Evolutionary conservation across 2,888 invertebrate genomes (phyloP).

Genomic region (Mamestra brassicae): DNA sequence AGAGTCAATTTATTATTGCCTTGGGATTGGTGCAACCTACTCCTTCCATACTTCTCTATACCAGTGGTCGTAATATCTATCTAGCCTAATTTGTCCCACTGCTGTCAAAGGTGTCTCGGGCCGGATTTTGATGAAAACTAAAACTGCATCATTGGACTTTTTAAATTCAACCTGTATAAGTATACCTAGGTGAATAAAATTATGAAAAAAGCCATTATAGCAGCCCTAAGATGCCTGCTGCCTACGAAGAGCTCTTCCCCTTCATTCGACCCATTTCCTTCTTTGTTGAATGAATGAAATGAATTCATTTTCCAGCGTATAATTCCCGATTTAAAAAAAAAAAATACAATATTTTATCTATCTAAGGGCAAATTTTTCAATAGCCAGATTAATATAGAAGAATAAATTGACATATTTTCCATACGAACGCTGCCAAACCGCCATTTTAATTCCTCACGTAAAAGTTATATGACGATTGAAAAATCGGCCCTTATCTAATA

Average conservation of each 20-base stretch:
- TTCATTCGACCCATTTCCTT: conserved; percentile 29
- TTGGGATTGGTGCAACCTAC: too few species aligned
- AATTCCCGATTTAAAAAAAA: conserved; percentile 26
- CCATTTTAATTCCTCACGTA: not conserved
- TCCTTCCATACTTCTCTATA: too few species aligned
- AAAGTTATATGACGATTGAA: not conserved
- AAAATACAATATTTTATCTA: conserved; percentile 17
- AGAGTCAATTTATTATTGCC: too few species aligned
- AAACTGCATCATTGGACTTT: too few species aligned
- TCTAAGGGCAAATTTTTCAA: not conserved
- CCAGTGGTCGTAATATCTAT: too few species aligned
- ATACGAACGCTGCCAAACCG: not conserved
- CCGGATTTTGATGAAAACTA: too few species aligned
- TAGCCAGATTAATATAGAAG: too few species aligned
- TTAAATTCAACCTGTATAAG: too few species aligned
- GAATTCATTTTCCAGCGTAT: conserved; percentile 32
- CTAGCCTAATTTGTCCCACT: too few species aligned
- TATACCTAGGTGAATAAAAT: too few species aligned
- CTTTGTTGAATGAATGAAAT: conserved; percentile 27
- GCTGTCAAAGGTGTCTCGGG: too few species aligned
- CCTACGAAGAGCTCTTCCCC: not conserved
- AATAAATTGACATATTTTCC: too few species aligned
- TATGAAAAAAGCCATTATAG: not conserved
- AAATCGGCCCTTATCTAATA: not conserved
- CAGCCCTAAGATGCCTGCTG: not conserved